A percentile compares a stretch with the other conserved stretches of the same genome.
Conservation (phyloP, 2,797 vertebrate genomes). For the Anas georgica region DNA sequence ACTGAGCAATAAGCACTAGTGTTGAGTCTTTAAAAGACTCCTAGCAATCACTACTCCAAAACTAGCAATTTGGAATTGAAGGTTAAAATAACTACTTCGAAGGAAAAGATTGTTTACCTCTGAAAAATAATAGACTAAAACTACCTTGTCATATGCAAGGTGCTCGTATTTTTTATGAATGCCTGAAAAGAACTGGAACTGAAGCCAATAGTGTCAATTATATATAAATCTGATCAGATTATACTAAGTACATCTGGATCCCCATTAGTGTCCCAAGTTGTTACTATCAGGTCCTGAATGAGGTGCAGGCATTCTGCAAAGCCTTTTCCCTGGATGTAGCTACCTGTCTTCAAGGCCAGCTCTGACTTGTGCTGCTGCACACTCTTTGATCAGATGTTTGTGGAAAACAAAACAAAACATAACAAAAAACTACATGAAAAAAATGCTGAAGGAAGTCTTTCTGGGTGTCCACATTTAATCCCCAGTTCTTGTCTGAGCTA, state of each 20-base stretch:
- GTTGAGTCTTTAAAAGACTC: neutral
- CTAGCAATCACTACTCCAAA: neutral
- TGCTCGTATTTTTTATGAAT: neutral
- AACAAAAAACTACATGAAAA: no score
- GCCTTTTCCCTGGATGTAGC: neutral
- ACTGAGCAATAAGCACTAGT: neutral
- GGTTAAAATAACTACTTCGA: neutral
- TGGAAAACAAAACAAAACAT: neutral
- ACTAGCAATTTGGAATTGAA: conserved; percentile 8
- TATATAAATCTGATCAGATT: neutral
- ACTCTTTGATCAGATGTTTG: neutral
- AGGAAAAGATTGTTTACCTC: neutral
- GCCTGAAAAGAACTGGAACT: neutral
- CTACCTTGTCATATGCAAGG: neutral
- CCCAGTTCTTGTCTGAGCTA: neutral
- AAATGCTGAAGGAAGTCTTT: neutral
- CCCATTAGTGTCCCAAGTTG: neutral
- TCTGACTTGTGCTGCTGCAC: neutral
- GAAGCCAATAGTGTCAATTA: neutral
- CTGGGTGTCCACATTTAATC: neutral
- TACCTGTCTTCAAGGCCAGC: neutral
- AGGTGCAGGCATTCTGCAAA: neutral
- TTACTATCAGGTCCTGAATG: neutral
- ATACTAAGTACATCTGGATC: neutral
- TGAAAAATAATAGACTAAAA: neutral